Evolutionary conservation across 2,888 invertebrate species (phyloP).

Genomic region (Erebia aethiops): DNA sequence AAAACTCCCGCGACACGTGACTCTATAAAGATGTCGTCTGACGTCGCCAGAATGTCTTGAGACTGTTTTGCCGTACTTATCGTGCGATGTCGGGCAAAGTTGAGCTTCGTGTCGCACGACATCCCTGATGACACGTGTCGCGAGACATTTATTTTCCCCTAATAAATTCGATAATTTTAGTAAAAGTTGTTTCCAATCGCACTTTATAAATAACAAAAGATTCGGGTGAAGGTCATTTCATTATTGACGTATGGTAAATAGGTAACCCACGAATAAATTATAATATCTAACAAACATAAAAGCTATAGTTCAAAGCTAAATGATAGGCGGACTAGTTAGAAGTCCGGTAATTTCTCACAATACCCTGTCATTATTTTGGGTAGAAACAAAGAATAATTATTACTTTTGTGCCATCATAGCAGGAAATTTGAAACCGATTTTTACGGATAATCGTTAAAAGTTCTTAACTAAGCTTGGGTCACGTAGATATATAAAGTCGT

Average conservation of each 20-base stretch:
- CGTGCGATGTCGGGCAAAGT: no score
- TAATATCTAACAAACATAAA: constrained; percentile 18
- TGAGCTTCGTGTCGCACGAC: no score
- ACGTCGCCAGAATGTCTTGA: no score
- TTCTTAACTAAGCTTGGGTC: constrained; percentile 10
- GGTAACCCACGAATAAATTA: constrained; percentile 10
- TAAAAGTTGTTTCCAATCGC: not conserved
- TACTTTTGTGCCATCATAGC: constrained; percentile 12
- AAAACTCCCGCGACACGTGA: no score
- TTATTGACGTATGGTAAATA: constrained; percentile 2
- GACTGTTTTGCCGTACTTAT: no score
- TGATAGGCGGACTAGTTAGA: constrained; percentile 54
- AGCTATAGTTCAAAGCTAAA: constrained; percentile 11
- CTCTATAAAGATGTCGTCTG: no score
- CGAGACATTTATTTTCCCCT: no score
- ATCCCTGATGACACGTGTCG: no score
- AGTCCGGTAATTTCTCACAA: constrained; percentile 47
- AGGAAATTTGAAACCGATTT: constrained; percentile 7
- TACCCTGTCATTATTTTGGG: constrained; percentile 21
- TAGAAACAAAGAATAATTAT: constrained; percentile 21
- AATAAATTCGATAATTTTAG: no score
- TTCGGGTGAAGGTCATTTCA: constrained; percentile 1
- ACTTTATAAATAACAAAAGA: not conserved
- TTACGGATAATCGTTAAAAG: constrained; percentile 18
- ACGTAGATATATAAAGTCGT: constrained; percentile 5